phyloP scores from a whole-genome alignment of 1,140 invertebrate species.

The Hestina assimilis region DNA sequence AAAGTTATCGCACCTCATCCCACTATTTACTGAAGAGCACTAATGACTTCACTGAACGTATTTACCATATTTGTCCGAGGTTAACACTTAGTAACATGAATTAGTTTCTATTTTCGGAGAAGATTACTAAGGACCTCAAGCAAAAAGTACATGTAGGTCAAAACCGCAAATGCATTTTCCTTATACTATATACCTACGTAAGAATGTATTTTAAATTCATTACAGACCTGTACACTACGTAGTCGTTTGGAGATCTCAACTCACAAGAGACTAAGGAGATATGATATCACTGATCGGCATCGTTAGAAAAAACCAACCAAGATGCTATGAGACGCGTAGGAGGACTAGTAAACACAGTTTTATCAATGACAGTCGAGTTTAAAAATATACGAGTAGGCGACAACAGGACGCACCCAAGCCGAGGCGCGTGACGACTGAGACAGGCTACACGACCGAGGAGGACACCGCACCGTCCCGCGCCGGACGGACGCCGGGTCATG shows the following conservation, averaged over 20 bases:
- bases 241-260: not conserved
- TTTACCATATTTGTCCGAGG: not conserved
- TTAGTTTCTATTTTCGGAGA: not conserved
- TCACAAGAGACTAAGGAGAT: not conserved
- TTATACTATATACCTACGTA: too few relatives aligned
- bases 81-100: not conserved
- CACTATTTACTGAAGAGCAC: too few relatives aligned
- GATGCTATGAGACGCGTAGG: slow-evolving; percentile 11
- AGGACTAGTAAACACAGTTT: slow-evolving; percentile 12
- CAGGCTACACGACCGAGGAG: slow-evolving; percentile 25
- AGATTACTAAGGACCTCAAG: not conserved
- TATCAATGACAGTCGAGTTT: slow-evolving; percentile 57
- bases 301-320: not conserved
- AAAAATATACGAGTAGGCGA: slow-evolving; percentile 65
- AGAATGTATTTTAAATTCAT: not conserved
- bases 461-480: slow-evolving; percentile 42
- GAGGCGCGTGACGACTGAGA: slow-evolving; percentile 39
- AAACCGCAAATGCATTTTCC: slow-evolving; percentile 14
- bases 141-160: not conserved
- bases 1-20: too few relatives aligned
- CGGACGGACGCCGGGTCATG: slow-evolving; percentile 55
- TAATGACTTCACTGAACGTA: not conserved
- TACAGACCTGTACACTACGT: not conserved
- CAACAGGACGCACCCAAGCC: slow-evolving; percentile 63
- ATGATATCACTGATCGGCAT: slow-evolving; percentile 2